A percentile compares a stretch with the other conserved stretches of the same genome.
Conservation (phyloP, 2,888 invertebrate species). For the Pristionchus entomophagus region DNA sequence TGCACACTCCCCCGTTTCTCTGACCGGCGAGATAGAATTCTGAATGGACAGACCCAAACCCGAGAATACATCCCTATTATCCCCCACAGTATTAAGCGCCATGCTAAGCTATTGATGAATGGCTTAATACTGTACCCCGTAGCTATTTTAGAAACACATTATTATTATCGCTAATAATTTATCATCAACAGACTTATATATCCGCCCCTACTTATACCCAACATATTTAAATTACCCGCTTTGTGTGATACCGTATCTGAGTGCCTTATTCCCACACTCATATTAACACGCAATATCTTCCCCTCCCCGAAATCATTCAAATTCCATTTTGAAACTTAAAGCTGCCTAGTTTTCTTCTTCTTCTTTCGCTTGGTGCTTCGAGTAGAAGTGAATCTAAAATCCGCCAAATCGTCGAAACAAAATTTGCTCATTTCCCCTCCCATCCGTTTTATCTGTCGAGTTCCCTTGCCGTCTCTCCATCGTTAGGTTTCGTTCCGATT, state of each 20-base stretch:
- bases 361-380: constrained; percentile 14
- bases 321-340: constrained; percentile 2
- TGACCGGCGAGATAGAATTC: not conserved
- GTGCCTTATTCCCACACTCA: not conserved
- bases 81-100: too few species aligned
- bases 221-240: not conserved
- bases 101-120: too few species aligned
- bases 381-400: constrained; percentile 19
- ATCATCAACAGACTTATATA: not conserved
- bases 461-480: constrained; percentile 22
- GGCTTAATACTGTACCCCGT: not conserved
- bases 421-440: constrained; percentile 15
- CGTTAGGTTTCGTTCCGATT: not conserved
- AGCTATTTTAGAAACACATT: too few species aligned
- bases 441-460: not conserved
- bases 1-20: too few species aligned
- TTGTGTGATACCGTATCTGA: not conserved
- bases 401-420: not conserved
- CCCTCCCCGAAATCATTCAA: not conserved
- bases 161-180: too few species aligned
- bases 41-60: too few species aligned
- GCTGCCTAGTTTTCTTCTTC: constrained; percentile 7
- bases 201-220: not conserved
- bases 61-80: too few species aligned
- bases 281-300: not conserved